These are phyloP conservation scores for Rhyacichthys aspro DNA, from an alignment of 2,797 vertebrate genomes.

Conservation along the genomic window DNA sequence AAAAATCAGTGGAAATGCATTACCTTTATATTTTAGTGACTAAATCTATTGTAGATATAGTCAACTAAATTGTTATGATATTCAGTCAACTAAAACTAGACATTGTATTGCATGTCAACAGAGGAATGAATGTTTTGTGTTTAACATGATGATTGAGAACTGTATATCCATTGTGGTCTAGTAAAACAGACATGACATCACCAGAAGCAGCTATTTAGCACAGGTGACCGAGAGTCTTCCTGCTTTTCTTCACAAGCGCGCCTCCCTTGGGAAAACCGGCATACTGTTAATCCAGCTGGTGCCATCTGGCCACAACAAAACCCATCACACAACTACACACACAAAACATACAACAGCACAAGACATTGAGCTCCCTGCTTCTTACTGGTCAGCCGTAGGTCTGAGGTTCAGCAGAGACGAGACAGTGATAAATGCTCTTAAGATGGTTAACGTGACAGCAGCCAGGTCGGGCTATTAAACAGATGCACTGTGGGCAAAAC, in stretches of 20 bases:
- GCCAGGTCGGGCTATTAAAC: slow-evolving; percentile 37
- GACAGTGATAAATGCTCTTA: slow-evolving; percentile 54
- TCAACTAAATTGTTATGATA: too few relatives aligned
- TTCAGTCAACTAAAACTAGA: too few relatives aligned
- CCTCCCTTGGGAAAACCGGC: slow-evolving; percentile 40
- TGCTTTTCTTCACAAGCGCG: slow-evolving; percentile 51
- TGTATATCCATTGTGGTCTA: slow-evolving; percentile 7
- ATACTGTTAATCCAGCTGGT: slow-evolving; percentile 69
- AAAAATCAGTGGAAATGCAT: too few relatives aligned
- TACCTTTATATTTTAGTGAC: too few relatives aligned
- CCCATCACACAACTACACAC: slow-evolving; percentile 9
- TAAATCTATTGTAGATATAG: too few relatives aligned
- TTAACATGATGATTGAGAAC: neutral
- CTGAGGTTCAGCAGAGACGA: slow-evolving; percentile 14
- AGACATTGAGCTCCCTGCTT: slow-evolving; percentile 15
- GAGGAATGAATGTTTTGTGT: neutral
- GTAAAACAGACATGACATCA: slow-evolving; percentile 34
- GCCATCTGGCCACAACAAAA: slow-evolving; percentile 56
- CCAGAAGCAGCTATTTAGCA: slow-evolving; percentile 34
- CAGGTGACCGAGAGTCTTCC: slow-evolving; percentile 50
- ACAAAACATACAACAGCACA: slow-evolving; percentile 24
- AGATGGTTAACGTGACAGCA: slow-evolving; percentile 49
- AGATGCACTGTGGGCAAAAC: slow-evolving; percentile 17
- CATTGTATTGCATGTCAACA: neutral
- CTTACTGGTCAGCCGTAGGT: slow-evolving; percentile 6